Evolutionary conservation across 2,797 vertebrate species (phyloP), one percentile per base, ranked within the genome.

Genomic region (Eidolon dupreanum): DNA sequence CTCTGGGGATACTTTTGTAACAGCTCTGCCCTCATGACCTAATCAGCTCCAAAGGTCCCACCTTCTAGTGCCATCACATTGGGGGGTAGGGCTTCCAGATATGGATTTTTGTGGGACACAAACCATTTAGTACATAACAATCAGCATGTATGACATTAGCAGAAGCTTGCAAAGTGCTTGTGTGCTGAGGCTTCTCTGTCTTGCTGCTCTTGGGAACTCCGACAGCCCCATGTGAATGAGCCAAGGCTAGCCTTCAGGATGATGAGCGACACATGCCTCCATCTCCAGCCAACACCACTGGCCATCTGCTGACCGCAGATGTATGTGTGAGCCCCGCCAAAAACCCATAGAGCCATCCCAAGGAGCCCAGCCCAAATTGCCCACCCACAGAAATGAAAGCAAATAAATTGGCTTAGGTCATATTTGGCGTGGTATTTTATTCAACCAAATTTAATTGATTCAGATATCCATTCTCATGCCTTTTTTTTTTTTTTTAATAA

Each of bases 381-480:
- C 26, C 46, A 11, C 6, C 66, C 28, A 26, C 7, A 24, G 70
- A 43, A 17, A 2, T 8, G 8, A 19, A n/a, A 49, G 70, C 77
- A 28, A 17, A 28, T n/a, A 24, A 12, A 6, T 19, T 0, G 31
- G 6, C 1, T 12, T 7, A n/a, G 1, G 2, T 53, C 26, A 2
- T 11, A 41, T 28, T 63, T 28, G 9, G 41, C 26, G 12, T 2
- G 38, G 17, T 20, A 16, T 71, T 38, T 79, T 59, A 31, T 46
- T 85, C 13, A 51, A 49, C n/a, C 77, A 65, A 24, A 22, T 22
- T 73, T 73, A 28, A 61, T 33, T 5, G 43, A 49, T 9, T 20
- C 33, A 20, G 26, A 77, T 2, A 6, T 20, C 49, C n/a, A 7
- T 2, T 19, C 26, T 83, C 26, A 17, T 6, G n/a, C 5, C 16